phyloP scores from a whole-genome alignment of 2,888 invertebrate genomes.

The Hypena proboscidalis region DNA sequence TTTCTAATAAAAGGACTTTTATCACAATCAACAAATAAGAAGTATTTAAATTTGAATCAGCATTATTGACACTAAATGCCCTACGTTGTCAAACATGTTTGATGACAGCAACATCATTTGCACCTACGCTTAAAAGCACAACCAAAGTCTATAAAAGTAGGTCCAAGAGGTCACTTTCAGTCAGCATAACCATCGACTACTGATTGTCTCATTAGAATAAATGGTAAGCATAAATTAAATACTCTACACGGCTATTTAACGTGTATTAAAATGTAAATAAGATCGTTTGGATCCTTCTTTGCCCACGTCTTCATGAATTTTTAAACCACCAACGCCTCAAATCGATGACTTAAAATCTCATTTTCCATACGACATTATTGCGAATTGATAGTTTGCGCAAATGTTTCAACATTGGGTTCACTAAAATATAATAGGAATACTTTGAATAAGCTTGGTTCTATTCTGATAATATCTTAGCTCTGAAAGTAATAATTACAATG shows the following conservation, averaged over 20 bases:
- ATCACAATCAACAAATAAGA: too few species aligned
- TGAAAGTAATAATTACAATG: constrained; percentile 32
- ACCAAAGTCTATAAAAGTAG: constrained; percentile 4
- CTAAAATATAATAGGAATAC: constrained; percentile 14
- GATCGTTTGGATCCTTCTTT: constrained; percentile 36
- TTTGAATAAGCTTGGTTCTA: constrained; percentile 11
- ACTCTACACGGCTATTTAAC: constrained; percentile 32
- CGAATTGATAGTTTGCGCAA: constrained; percentile 36
- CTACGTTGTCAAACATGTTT: neutral
- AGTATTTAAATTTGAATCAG: too few species aligned
- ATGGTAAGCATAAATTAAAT: constrained; percentile 42
- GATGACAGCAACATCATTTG: neutral
- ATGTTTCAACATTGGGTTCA: constrained; percentile 18
- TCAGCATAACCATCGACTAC: constrained; percentile 30
- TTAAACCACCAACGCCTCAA: constrained; percentile 35
- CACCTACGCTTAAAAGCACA: constrained; percentile 23
- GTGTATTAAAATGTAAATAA: constrained; percentile 47
- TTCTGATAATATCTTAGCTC: neutral
- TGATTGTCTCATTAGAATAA: constrained; percentile 45
- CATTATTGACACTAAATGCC: neutral
- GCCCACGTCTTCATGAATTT: constrained; percentile 39
- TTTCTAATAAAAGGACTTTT: too few species aligned
- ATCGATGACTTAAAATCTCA: constrained; percentile 35
- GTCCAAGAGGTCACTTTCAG: constrained; percentile 30
- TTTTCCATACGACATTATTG: constrained; percentile 28